phyloP scores from a whole-genome alignment of 2,888 invertebrate species.

The Meteorus cinctellus region DNA sequence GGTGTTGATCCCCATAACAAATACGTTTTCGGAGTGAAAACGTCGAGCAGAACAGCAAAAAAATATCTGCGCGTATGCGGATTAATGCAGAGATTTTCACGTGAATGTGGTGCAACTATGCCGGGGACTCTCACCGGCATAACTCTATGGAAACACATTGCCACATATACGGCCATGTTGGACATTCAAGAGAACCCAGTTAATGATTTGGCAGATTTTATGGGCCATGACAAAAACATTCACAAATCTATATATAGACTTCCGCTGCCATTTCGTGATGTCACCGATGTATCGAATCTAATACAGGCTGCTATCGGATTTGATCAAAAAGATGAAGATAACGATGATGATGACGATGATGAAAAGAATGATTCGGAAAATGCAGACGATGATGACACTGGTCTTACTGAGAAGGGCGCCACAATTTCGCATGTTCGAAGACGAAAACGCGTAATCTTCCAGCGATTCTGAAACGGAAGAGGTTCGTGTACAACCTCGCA shows the following conservation, averaged over 20 bases:
- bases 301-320: slow-evolving; percentile 42
- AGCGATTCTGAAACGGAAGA: too few species aligned
- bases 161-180: slow-evolving; percentile 55
- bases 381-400: too few species aligned
- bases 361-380: neutral
- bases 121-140: slow-evolving; percentile 54
- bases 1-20: neutral
- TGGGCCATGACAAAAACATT: slow-evolving; percentile 58
- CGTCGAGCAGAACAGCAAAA: neutral
- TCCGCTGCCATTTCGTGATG: slow-evolving; percentile 51
- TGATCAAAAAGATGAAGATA: neutral
- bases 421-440: too few species aligned
- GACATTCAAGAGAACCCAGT: slow-evolving; percentile 54
- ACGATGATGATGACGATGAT: neutral
- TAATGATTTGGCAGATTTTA: slow-evolving; percentile 53
- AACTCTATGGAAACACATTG: slow-evolving; percentile 56
- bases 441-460: too few species aligned
- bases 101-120: slow-evolving; percentile 53
- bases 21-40: neutral
- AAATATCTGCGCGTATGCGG: slow-evolving; percentile 50
- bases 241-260: slow-evolving; percentile 56
- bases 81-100: slow-evolving; percentile 52
- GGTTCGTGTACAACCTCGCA: too few species aligned
- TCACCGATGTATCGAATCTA: slow-evolving; percentile 55
- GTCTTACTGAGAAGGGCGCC: too few species aligned